A percentile compares a stretch with the other conserved stretches of the same genome.
Evolutionary conservation across 2,888 invertebrate genomes (phyloP).

Genomic region (Diarsia rubi): DNA sequence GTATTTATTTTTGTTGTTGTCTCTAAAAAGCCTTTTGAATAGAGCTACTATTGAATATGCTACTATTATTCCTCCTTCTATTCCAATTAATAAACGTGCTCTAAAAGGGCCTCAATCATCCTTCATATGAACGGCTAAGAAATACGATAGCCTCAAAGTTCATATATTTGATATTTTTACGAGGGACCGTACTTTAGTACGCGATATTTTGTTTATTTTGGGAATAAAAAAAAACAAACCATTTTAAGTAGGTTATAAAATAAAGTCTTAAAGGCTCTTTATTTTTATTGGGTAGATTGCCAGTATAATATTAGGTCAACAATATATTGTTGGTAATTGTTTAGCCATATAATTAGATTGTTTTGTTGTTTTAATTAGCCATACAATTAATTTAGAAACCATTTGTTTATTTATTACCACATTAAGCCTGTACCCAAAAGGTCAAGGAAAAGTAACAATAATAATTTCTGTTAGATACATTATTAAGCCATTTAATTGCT

Average conservation of each 20-base stretch:
- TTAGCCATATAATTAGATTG: background rate
- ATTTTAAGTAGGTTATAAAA: conserved; percentile 6
- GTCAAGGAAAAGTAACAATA: background rate
- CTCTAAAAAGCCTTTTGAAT: background rate
- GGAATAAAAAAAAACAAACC: conserved; percentile 1
- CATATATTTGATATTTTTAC: conserved; percentile 12
- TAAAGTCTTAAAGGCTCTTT: background rate
- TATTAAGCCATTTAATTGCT: background rate
- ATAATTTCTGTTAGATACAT: background rate
- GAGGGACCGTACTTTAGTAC: conserved; percentile 16
- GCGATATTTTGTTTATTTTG: conserved; percentile 27
- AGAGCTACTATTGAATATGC: background rate
- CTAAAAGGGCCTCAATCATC: conserved; percentile 4
- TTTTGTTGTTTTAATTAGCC: too few relatives aligned
- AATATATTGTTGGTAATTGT: background rate
- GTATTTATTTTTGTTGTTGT: background rate
- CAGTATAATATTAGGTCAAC: background rate
- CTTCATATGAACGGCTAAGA: background rate
- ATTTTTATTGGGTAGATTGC: background rate
- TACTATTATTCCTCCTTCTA: background rate
- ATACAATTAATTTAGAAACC: background rate
- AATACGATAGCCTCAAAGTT: background rate
- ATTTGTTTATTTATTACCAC: background rate
- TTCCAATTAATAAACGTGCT: background rate
- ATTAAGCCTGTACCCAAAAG: background rate